phyloP scores from a whole-genome alignment of 2,888 invertebrate species.

The Halictus ligatus region DNA sequence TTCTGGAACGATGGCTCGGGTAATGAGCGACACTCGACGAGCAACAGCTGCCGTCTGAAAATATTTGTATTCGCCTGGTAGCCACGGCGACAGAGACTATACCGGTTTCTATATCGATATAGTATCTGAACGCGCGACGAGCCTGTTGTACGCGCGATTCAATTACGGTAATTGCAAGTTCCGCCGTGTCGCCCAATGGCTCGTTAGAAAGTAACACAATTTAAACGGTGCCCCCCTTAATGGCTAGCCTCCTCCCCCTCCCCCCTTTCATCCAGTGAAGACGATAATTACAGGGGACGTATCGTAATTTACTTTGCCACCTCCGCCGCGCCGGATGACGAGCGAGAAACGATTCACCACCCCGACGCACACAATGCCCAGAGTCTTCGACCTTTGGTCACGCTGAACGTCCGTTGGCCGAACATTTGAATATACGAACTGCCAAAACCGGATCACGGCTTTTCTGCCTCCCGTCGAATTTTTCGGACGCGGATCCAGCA shows the following conservation, averaged over 20 bases:
- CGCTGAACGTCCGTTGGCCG: not conserved
- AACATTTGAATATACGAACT: not conserved
- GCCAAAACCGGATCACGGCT: not conserved
- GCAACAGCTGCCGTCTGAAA: slow-evolving; percentile 50
- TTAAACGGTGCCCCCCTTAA: slow-evolving; percentile 21
- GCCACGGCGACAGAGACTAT: not conserved
- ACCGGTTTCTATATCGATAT: slow-evolving; percentile 23
- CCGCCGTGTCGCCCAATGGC: slow-evolving; percentile 13
- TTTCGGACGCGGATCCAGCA: not conserved
- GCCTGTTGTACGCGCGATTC: slow-evolving; percentile 11
- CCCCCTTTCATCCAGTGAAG: not conserved
- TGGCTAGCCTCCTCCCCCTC: not conserved
- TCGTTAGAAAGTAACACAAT: slow-evolving; percentile 54
- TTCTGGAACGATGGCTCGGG: slow-evolving; percentile 19
- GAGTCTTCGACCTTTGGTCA: not conserved
- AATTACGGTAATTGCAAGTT: slow-evolving; percentile 55
- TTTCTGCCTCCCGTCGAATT: not conserved
- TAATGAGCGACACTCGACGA: slow-evolving; percentile 40
- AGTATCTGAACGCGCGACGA: not conserved
- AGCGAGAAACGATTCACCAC: not conserved
- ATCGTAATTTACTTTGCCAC: slow-evolving; percentile 21
- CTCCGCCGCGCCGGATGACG: not conserved
- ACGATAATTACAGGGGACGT: slow-evolving; percentile 32
- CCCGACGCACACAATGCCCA: not conserved
- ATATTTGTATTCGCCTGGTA: slow-evolving; percentile 28